phyloP scores from a whole-genome alignment of 2,113 vertebrate species.

The Xiphophorus couchianus region DNA sequence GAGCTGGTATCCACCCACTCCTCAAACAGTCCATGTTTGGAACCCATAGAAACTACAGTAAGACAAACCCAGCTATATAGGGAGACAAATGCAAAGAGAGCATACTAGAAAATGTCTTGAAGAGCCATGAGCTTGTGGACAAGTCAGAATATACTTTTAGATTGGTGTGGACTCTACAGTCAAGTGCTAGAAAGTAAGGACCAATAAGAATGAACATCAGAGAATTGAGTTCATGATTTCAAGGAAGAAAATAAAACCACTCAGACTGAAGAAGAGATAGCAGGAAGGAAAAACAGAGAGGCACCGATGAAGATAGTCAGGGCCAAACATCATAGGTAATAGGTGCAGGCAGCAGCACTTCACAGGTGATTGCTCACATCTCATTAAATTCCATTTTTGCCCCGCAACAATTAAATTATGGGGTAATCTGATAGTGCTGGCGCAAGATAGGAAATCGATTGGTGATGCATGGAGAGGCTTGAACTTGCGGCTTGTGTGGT shows the following conservation, averaged over 20 bases:
- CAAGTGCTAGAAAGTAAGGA: not conserved
- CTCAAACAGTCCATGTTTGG: conserved; percentile 9
- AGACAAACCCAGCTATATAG: not conserved
- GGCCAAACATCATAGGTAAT: conserved; percentile 30
- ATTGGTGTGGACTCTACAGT: too few species aligned
- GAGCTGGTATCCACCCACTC: conserved; percentile 42
- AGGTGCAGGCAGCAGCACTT: conserved; percentile 60
- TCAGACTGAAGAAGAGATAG: not conserved
- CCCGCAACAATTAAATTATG: conserved; percentile 63
- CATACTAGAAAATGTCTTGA: not conserved
- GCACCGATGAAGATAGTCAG: not conserved
- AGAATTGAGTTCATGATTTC: not conserved
- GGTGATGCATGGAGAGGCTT: conserved; percentile 32
- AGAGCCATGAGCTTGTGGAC: conserved; percentile 1
- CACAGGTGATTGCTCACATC: conserved; percentile 57
- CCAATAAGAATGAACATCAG: not conserved
- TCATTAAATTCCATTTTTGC: conserved; percentile 51
- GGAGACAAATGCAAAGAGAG: not conserved
- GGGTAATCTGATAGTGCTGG: conserved; percentile 60
- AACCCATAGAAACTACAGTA: conserved; percentile 34
- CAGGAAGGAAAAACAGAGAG: conserved; percentile 9
- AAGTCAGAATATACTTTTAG: not conserved
- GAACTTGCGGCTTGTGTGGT: conserved; percentile 58
- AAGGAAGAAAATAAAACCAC: not conserved
- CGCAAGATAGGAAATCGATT: conserved; percentile 59